Base-by-base conservation (phyloP, 1,140 invertebrate species). In the Caenorhabditis briggsae region DNA sequence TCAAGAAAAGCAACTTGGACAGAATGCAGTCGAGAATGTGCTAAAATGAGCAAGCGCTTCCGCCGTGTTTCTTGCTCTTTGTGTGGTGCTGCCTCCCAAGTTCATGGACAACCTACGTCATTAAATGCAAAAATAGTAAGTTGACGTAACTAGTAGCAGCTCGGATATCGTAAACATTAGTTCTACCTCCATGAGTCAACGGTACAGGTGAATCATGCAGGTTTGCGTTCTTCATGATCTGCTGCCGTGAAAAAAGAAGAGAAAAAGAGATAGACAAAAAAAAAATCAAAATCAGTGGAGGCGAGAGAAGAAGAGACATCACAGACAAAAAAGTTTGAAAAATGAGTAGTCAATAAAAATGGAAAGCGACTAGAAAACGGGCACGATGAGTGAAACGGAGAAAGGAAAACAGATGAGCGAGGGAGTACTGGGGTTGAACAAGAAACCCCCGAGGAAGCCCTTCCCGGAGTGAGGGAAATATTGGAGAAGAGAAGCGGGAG, bases 261-360 rank as follows among this genome's bases (percentile, higher is more conserved):
- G 33, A 70, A 25, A 46, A 46, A 78, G n/a, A 50, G 46, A 33
- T 53, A 14, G 1, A 33, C 61, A 65, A 65, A 65, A 65, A 65
- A 65, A 65, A 65, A 65, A 33, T 64, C 61, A 65, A 33, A 65
- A 65, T 33, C 61, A 65, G 2, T 65, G 25, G 25, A n/a, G 33
- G 33, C 33, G 23, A 65, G 23, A 65, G 61, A 33, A 65, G 61
- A 33, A 65, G 61, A 65, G 33, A 65, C 61, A 65, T 33, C 33
- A 5, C 56, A 58, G 11, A 53, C 9, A 46, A 78, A 50, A 50
- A 78, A 23, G 46, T 23, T 78, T 50, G n/a, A 50, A 50, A 70
- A 61, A 70, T 70, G 64, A 78, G 46, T 78, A 78, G 70, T 78
- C 70, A 50, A 50, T 50, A 78, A 78, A 78, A 78, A 78, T 23